Base-by-base conservation (phyloP, 2,797 vertebrate species). In the Danio albolineatus region DNA sequence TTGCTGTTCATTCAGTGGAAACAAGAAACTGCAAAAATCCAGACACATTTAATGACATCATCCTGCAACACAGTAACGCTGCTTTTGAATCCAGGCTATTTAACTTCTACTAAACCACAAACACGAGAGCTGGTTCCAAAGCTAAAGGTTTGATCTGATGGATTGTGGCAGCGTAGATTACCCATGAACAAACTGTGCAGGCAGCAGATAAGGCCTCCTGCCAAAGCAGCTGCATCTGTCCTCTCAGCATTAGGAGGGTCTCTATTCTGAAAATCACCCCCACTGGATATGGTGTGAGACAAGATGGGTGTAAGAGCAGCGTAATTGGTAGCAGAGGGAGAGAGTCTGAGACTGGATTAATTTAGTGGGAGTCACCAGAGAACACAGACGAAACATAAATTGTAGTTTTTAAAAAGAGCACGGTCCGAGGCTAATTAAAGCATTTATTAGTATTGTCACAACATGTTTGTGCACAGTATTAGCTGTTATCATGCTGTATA, bases 241-340 rank as follows among this genome's bases (percentile, higher is more conserved):
- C 66, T 54, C 2, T 56, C 69, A 56, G 19, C 12, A 4, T 39
- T 10, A 41, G 12, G 69, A 43, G 38, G 38, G 38, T 43, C 38
- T 43, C 17, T 56, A 8, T 39, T 13, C n/a, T 56, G 39, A 56
- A 54, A 54, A 56, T 6, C 38, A 19, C 48, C 28, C 48, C 46
- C 54, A 46, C 48, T 51, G 39, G 56, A 61, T 54, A 48, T 56
- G 10, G 54, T 64, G 59, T 4, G 10, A 69, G 46, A 43, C 16
- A 17, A 28, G 53, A 61, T 38, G 65, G 46, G 48, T 71, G 73
- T 39, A 46, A 56, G 43, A 66, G 62, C 12, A 46, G 28, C 76
- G 71, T 60, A 66, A 69, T 60, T 80, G 64, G 17, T 69, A 70
- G 21, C 57, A 65, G 60, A 61, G 48, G 38, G 66, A 43, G 39